Evolutionary conservation across 2,797 vertebrate genomes (phyloP).

Genomic region (Setipinna tenuifilis): DNA sequence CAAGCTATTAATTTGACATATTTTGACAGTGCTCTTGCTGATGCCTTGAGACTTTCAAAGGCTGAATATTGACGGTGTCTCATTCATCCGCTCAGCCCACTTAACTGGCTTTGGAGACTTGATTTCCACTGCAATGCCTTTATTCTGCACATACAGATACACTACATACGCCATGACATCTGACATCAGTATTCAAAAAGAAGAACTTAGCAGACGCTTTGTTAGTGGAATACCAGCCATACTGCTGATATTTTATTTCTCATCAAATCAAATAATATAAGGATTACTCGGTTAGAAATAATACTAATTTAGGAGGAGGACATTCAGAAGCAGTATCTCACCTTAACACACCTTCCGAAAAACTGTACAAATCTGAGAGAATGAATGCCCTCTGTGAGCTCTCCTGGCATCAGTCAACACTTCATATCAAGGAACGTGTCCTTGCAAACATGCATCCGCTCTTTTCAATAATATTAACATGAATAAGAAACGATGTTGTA

Average conservation of each 20-base stretch:
- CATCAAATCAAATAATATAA: neutral
- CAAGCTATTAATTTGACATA: constrained; percentile 13
- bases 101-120: neutral
- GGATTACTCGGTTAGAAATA: neutral
- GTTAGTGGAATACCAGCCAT: neutral
- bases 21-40: neutral
- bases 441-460: neutral
- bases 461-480: too few species aligned
- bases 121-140: neutral
- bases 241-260: neutral
- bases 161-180: neutral
- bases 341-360: neutral
- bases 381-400: neutral
- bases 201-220: neutral
- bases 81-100: neutral
- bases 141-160: neutral
- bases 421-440: neutral
- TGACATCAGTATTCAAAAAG: neutral
- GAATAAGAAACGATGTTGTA: neutral
- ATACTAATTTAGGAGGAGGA: neutral
- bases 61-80: neutral
- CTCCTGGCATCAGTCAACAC: neutral
- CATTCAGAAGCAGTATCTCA: neutral
- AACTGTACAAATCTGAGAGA: neutral
- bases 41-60: neutral